Base-by-base conservation (phyloP, 2,113 vertebrate genomes). In the Hippocampus mohnikei region DNA sequence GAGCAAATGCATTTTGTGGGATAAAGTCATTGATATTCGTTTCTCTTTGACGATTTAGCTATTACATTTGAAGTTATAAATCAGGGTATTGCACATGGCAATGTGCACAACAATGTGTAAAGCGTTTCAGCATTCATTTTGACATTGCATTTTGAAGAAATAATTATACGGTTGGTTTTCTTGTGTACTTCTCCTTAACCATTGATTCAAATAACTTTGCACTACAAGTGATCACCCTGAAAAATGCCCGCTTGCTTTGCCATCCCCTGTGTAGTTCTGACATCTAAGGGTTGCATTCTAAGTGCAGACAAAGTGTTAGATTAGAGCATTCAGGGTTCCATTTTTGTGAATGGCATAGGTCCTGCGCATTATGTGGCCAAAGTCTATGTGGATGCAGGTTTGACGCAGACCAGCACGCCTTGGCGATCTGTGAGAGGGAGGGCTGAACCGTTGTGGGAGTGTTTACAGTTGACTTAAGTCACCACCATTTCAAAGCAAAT, bases 21-120 rank as follows among this genome's bases (percentile, higher is more conserved):
- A 13, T 8, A 27, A 59, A 59, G 25, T 59, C 15, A 59, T 10
- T 56, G n/a, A n/a, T n/a, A n/a, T 55, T 23, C 4, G n/a, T 25
- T 23, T 56, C 12, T 11, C 9, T 44, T 5, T 48, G 46, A 16
- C 8, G 20, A 55, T 23, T 64, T 77, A 25, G 68, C 42, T 60
- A 42, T 69, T 69, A 13, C 55, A 78, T 40, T 59, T 37, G 62
- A 68, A 64, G 46, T 66, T 67, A 65, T 72, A 72, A 75, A 76
- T 89, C 82, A 79, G 79, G 81, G 74, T 82, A 76, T 82, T 83
- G 29, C 41, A 65, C 63, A 48, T 8, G 69, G 76, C 63, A 56
- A 64, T 62, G 59, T 74, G 56, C 44, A 56, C 3, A 41, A 74
- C 74, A 42, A 37, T 61, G n/a, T 77, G 66, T 66, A 61, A 69